Evolutionary conservation across 2,888 invertebrate genomes (phyloP), one percentile per base, ranked within the genome.

Genomic region (Drosophila macrospina): DNA sequence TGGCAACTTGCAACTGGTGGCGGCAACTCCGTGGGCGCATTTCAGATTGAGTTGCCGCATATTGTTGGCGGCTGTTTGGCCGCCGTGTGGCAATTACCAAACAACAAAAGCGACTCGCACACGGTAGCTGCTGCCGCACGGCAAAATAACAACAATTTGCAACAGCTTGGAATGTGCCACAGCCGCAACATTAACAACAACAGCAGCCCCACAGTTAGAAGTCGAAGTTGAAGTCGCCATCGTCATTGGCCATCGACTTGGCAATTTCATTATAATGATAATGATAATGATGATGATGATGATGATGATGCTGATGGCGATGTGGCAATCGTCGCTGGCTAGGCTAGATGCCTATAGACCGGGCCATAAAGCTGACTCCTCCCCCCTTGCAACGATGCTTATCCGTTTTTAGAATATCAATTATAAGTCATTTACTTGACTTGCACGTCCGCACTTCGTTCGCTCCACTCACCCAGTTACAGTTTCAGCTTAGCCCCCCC

Each of bases 321-420:
- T 55, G 54, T 13, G 54, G 54, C 54, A 42, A 42, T 52, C 52
- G 39, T 52, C 52, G 39, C 28, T 2, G 6, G 15, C 45, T 47
- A 47, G 16, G 16, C 47, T 30, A 47, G 47, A 47, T 26, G 5
- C 8, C 44, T 8, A 44, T 20, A 44, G 13, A 28, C 44, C 28
- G 4, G 13, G 13, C 44, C 11, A 44, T 26, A 26, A 7, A 42
- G 3, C 44, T 26, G 45, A 13, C 45, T 28, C 26, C 45, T 28
- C 45, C 2, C 26, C 41, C 0, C 42, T n/a, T 45, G 15, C 15
- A 15, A 42, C 79, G 72, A 74, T 87, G 80, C 74, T 84, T 86
- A 88, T 82, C 86, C 89, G 81, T 86, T 87, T 89, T 82, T 71
- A 78, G 89, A 89, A 89, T 89, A 89, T 85, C 89, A 89, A 89